phyloP scores from a whole-genome alignment of 2,888 invertebrate species.

The Podabrus alpinus region DNA sequence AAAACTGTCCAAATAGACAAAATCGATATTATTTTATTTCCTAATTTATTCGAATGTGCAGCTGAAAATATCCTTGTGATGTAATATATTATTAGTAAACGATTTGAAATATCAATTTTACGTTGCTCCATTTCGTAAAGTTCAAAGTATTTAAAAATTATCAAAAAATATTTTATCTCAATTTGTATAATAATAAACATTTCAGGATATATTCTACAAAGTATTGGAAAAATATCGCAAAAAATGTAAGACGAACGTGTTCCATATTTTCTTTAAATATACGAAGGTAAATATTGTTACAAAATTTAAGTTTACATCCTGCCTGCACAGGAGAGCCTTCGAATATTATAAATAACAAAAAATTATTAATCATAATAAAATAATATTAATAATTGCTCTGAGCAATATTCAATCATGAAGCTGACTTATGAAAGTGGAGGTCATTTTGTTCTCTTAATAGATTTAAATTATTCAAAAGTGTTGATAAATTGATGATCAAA shows the following conservation, averaged over 20 bases:
- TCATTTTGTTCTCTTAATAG: not conserved
- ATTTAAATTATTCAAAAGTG: not conserved
- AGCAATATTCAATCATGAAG: not conserved
- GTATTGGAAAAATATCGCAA: not conserved
- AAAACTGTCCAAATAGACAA: not conserved
- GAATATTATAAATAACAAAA: not conserved
- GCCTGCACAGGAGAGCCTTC: not conserved
- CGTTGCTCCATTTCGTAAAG: not conserved
- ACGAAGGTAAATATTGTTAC: not conserved
- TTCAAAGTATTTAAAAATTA: not conserved
- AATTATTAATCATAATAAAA: not conserved
- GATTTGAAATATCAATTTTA: not conserved
- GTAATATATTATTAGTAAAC: not conserved
- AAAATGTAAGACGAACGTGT: not conserved
- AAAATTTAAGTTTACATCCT: not conserved
- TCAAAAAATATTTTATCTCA: not conserved
- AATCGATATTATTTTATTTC: not conserved
- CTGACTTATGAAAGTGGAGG: not conserved
- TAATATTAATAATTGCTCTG: not conserved
- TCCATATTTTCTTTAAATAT: not conserved
- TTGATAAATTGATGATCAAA: not conserved
- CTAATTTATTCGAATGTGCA: not conserved
- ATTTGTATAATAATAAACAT: not conserved
- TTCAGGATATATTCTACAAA: not conserved
- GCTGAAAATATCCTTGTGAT: not conserved